Conservation (phyloP, 2,888 invertebrate species). For the Ochropleura leucogaster region DNA sequence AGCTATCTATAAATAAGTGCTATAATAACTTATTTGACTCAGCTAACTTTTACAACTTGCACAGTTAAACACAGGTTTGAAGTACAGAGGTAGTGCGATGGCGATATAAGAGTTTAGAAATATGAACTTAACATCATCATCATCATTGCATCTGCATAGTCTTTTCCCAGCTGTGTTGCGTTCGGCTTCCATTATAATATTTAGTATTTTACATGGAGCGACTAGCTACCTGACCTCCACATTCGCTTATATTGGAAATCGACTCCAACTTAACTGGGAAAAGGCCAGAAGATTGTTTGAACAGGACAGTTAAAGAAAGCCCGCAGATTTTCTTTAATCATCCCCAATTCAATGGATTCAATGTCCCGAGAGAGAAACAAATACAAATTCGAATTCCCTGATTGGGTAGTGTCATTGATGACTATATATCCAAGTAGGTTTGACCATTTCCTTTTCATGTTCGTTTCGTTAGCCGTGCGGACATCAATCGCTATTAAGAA, state of each 20-base stretch:
- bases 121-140: background rate
- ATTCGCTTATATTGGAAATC: no score
- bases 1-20: slow-evolving; percentile 52
- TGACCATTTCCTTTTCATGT: slow-evolving; percentile 25
- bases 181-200: no score
- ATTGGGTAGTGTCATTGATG: slow-evolving; percentile 31
- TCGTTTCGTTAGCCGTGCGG: slow-evolving; percentile 43
- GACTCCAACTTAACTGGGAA: no score
- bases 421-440: slow-evolving; percentile 24
- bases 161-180: background rate
- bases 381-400: slow-evolving; percentile 29
- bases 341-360: background rate
- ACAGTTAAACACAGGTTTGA: slow-evolving; percentile 28
- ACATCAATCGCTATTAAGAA: slow-evolving; percentile 42
- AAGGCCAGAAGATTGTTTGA: no score
- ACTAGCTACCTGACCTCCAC: no score
- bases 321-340: background rate
- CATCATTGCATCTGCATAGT: background rate
- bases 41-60: slow-evolving; percentile 51
- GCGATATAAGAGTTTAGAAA: background rate
- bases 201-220: background rate
- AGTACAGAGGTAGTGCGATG: background rate
- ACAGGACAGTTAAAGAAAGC: background rate
- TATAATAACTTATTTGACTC: slow-evolving; percentile 55
- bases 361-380: slow-evolving; percentile 6